Conservation (phyloP, 2,888 invertebrate species). For the Eulithis testata region DNA sequence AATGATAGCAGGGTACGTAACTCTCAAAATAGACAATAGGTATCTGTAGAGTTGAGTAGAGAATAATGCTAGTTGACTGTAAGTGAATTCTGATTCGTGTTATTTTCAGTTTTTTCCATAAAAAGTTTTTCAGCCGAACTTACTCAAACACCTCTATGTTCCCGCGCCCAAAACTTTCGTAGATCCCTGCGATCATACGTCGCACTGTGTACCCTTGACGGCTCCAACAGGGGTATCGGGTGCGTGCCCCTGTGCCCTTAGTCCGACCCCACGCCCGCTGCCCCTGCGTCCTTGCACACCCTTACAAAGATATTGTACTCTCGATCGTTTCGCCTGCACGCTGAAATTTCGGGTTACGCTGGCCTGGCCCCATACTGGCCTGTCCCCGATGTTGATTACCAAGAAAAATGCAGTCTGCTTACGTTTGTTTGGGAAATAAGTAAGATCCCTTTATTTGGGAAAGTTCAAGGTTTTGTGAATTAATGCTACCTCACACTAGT, state of each 20-base stretch:
- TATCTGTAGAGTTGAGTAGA: no score
- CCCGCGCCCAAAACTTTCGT: constrained; percentile 26
- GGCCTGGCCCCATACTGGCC: no score
- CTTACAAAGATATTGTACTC: constrained; percentile 46
- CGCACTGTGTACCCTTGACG: constrained; percentile 65
- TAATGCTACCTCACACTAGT: no score
- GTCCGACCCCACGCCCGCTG: constrained; percentile 63
- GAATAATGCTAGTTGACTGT: no score
- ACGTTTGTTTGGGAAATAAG: constrained; percentile 36
- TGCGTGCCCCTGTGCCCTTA: constrained; percentile 62
- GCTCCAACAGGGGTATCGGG: constrained; percentile 28
- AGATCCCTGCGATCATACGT: constrained; percentile 42
- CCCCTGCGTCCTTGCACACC: constrained; percentile 72
- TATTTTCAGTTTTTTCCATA: no score
- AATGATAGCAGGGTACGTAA: no score
- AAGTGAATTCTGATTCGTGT: no score
- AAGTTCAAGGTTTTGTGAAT: constrained; percentile 20
- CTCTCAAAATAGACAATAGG: no score
- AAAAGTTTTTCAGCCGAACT: no score
- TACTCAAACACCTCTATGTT: constrained; percentile 1
- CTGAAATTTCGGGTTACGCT: no score
- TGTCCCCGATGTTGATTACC: no score
- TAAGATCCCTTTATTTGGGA: background rate
- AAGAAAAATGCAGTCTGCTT: constrained; percentile 36
- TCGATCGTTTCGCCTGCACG: constrained; percentile 43